Percentiles rank a stretch among this genome's conserved stretches.
These are phyloP conservation scores for Dolichotis patagonum DNA, from an alignment of 2,113 vertebrate genomes.

Conservation along the genomic window DNA sequence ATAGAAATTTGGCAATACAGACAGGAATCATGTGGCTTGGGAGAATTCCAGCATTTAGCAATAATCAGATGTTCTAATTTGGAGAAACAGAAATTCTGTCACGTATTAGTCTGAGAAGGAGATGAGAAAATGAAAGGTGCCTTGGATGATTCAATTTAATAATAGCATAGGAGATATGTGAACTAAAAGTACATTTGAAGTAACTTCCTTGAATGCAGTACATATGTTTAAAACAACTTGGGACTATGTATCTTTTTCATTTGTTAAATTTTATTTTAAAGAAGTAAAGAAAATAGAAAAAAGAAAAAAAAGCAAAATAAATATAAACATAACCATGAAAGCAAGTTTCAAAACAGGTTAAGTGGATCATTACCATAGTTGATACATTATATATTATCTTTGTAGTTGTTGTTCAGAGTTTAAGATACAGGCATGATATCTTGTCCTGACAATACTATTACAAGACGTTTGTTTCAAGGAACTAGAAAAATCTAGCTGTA, in stretches of 20 bases:
- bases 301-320: too few relatives aligned
- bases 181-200: not conserved
- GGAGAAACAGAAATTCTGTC: not conserved
- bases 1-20: conserved; percentile 33
- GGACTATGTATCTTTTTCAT: not conserved
- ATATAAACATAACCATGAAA: too few relatives aligned
- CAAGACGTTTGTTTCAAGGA: too few relatives aligned
- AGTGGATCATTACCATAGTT: too few relatives aligned
- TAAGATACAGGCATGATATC: too few relatives aligned
- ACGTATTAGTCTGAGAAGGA: not conserved
- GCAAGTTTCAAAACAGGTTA: too few relatives aligned
- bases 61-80: conserved; percentile 22
- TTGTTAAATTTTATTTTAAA: not conserved
- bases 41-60: not conserved
- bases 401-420: too few relatives aligned
- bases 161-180: not conserved
- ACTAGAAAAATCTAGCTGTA: too few relatives aligned
- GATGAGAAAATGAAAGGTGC: not conserved
- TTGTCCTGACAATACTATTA: too few relatives aligned
- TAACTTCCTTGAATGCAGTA: not conserved
- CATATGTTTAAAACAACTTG: not conserved
- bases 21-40: not conserved
- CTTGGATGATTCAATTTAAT: not conserved
- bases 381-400: too few relatives aligned
- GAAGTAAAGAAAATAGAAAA: too few relatives aligned